Conservation (phyloP, 1,140 invertebrate species). For the Apocrypta bakeri region DNA sequence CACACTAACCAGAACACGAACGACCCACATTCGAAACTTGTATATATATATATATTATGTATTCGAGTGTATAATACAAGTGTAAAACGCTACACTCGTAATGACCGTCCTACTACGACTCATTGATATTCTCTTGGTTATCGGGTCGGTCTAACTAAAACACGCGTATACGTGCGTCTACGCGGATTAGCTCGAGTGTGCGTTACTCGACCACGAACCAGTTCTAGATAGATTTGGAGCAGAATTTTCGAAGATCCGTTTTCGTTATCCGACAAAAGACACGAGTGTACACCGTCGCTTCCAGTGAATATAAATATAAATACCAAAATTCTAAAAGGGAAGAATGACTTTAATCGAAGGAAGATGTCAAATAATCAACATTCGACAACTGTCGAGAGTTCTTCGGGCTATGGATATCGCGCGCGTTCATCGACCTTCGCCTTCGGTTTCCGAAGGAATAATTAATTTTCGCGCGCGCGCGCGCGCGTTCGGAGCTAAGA, state of each 20-base stretch:
- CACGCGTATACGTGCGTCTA: too few relatives aligned
- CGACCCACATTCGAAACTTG: not conserved
- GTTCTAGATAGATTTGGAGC: not conserved
- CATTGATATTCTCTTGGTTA: not conserved
- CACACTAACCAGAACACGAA: too few relatives aligned
- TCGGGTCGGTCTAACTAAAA: too few relatives aligned
- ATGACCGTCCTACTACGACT: not conserved
- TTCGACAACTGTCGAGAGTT: too few relatives aligned
- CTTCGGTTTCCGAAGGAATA: constrained; percentile 53
- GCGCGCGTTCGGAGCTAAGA: not conserved
- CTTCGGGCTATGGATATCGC: too few relatives aligned
- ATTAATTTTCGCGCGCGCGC: constrained; percentile 48
- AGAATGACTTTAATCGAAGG: too few relatives aligned
- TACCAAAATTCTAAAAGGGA: too few relatives aligned
- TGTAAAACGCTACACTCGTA: not conserved
- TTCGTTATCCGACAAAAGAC: not conserved
- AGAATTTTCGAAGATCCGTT: not conserved
- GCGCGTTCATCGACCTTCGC: constrained; percentile 54
- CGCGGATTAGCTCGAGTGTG: too few relatives aligned
- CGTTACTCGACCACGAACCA: too few relatives aligned
- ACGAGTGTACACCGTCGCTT: too few relatives aligned
- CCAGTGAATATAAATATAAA: too few relatives aligned
- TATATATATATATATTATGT: not conserved
- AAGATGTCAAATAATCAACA: too few relatives aligned
- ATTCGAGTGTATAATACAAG: not conserved